Evolutionary conservation across 2,888 invertebrate genomes (phyloP), one percentile per base, ranked within the genome.

Genomic region (Temnothorax rugatulus): DNA sequence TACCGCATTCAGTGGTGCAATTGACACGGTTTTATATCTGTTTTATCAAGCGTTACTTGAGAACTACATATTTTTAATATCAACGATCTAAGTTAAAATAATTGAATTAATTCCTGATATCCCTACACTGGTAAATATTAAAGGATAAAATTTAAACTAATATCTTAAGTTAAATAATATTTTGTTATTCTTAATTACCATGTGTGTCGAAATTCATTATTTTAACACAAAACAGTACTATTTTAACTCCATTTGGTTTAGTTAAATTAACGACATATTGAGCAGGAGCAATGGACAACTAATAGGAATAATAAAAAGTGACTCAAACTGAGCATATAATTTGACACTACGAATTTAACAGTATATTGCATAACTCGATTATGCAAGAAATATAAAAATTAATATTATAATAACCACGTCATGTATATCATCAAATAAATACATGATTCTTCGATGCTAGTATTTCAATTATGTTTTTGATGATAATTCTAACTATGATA

Each of bases 1-100:
- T 86, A 84, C 54, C 38, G 66, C 77, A 82, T 52, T 38, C 54
- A 50, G 66, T 91, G 85, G 54, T 64, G 84, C 61, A 88, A 86
- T 73, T 69, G 77, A 54, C 47, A 47, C 25, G 41, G n/a, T 71
- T 71, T 71, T 64, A 50, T 44, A 44, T 50, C 57, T 52, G 54
- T 84, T 82, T 47, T 64, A 21, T 54, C 21, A 69, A 87, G 29
- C 18, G 50, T 34, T 61, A 38, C 25, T 73, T 44, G 18, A 9
- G 4, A 61, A 71, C 34, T 71, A 15, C 13, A 11, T 21, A 21
- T 25, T 29, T 69, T 77, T 57, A 68, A 77, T 64, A n/a, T 54
- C 7, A 44, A 44, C 13, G 4, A 54, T 44, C 11, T 34, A 34
- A 41, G 11, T 74, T 25, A n/a, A 29, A 59, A 74, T 34, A n/a